Conservation (phyloP, 2,113 vertebrate genomes). For the Carassius gibelio region DNA sequence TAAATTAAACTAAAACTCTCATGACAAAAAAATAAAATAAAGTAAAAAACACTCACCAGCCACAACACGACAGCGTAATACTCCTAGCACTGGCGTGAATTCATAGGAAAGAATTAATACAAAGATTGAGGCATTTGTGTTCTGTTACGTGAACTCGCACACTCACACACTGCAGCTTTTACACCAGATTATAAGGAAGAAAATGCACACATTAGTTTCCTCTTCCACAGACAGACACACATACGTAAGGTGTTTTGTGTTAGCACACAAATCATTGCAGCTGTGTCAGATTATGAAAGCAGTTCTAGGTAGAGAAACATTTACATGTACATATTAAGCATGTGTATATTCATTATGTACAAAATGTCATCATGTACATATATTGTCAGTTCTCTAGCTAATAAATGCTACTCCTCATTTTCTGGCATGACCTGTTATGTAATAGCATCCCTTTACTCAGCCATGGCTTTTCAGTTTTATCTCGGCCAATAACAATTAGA, state of each 20-base stretch:
- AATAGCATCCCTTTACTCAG: neutral
- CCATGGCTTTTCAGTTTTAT: constrained; percentile 14
- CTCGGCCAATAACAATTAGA: neutral
- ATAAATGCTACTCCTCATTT: constrained; percentile 5
- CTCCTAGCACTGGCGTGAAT: constrained; percentile 59
- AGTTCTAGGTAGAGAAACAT: constrained; percentile 70
- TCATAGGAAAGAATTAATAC: constrained; percentile 61
- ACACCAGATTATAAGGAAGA: constrained; percentile 1
- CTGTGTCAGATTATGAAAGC: constrained; percentile 69
- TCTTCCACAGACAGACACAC: constrained; percentile 32
- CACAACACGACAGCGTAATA: constrained; percentile 63
- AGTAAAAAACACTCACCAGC: constrained; percentile 1
- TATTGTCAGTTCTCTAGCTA: constrained; percentile 57
- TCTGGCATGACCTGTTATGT: constrained; percentile 12
- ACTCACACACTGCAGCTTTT: constrained; percentile 35
- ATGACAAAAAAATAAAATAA: neutral
- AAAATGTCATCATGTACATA: constrained; percentile 61
- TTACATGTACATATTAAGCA: constrained; percentile 69
- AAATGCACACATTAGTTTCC: neutral
- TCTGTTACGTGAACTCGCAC: constrained; percentile 44
- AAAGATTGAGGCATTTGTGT: constrained; percentile 66
- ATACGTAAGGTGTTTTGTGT: constrained; percentile 25
- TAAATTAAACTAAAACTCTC: constrained; percentile 10
- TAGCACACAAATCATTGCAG: constrained; percentile 57
- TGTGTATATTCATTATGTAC: constrained; percentile 41